A percentile compares a stretch with the other conserved stretches of the same genome.
phyloP scores from a whole-genome alignment of 2,888 invertebrate genomes.

The Cistogaster globosa region DNA sequence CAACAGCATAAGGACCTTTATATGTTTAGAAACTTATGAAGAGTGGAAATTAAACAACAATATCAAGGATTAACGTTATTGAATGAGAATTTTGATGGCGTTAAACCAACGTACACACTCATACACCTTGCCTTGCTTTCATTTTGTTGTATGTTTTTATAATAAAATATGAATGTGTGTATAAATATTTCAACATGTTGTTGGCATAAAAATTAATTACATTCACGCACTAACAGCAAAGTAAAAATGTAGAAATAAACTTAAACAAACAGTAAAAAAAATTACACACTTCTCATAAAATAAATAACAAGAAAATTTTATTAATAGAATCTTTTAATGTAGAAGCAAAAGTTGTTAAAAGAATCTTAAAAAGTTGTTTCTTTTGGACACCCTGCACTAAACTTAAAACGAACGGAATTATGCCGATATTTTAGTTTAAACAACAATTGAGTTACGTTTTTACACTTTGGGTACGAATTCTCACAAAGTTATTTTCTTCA shows the following conservation, averaged over 20 bases:
- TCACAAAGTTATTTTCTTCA: too few species aligned
- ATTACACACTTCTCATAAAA: conserved; percentile 27
- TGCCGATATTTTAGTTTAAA: too few species aligned
- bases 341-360: conserved; percentile 16
- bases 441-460: too few species aligned
- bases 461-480: too few species aligned
- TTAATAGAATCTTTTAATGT: conserved; percentile 35
- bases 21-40: conserved; percentile 22
- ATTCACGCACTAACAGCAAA: conserved; percentile 66
- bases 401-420: background rate
- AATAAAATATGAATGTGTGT: background rate
- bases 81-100: conserved; percentile 49
- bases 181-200: conserved; percentile 66
- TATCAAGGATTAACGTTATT: conserved; percentile 55
- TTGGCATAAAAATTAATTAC: conserved; percentile 71
- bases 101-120: conserved; percentile 40
- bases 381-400: conserved; percentile 3
- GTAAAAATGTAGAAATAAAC: conserved; percentile 4
- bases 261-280: background rate
- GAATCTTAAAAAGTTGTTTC: background rate
- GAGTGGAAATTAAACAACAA: conserved; percentile 55
- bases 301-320: conserved; percentile 20
- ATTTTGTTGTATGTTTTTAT: background rate
- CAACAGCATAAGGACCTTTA: conserved; percentile 21
- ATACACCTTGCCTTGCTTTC: conserved; percentile 11